Percentiles rank a stretch among this genome's conserved stretches.
These are phyloP conservation scores for Sprattus sprattus DNA, from an alignment of 2,113 vertebrate species.

Conservation along the genomic window DNA sequence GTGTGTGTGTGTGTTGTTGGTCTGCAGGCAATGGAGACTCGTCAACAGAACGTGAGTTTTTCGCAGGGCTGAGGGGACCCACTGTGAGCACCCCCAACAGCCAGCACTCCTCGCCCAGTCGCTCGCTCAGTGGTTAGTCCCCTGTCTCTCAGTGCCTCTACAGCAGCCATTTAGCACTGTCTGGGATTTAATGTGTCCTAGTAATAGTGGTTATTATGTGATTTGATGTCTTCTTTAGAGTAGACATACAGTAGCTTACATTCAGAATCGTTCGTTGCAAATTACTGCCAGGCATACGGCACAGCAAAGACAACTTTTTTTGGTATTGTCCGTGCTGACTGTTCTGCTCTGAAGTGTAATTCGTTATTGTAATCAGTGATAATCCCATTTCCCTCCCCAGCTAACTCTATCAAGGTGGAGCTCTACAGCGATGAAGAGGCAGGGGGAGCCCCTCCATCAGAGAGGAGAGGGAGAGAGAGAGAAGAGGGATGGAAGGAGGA, in stretches of 20 bases:
- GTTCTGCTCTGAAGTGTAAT: neutral
- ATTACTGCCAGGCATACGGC: neutral
- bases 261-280: neutral
- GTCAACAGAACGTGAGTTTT: conserved; percentile 88
- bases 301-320: neutral
- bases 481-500: conserved; percentile 64
- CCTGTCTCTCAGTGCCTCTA: neutral
- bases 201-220: neutral
- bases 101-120: conserved; percentile 87
- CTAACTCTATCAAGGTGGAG: conserved; percentile 94
- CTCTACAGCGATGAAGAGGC: conserved; percentile 90
- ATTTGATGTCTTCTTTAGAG: neutral
- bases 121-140: conserved; percentile 86
- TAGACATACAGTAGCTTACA: neutral
- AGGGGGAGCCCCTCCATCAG: conserved; percentile 72
- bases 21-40: conserved; percentile 87
- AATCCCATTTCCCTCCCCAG: conserved; percentile 55
- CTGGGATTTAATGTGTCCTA: neutral
- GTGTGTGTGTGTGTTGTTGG: conserved; percentile 37
- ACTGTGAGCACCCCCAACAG: conserved; percentile 86
- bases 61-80: conserved; percentile 78
- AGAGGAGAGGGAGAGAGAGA: conserved; percentile 73
- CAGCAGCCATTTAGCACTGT: neutral
- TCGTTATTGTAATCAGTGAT: neutral
- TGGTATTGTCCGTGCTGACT: neutral